A percentile compares a stretch with the other conserved stretches of the same genome.
Evolutionary conservation across 2,797 vertebrate species (phyloP).

Genomic region (Poecilia wingei): DNA sequence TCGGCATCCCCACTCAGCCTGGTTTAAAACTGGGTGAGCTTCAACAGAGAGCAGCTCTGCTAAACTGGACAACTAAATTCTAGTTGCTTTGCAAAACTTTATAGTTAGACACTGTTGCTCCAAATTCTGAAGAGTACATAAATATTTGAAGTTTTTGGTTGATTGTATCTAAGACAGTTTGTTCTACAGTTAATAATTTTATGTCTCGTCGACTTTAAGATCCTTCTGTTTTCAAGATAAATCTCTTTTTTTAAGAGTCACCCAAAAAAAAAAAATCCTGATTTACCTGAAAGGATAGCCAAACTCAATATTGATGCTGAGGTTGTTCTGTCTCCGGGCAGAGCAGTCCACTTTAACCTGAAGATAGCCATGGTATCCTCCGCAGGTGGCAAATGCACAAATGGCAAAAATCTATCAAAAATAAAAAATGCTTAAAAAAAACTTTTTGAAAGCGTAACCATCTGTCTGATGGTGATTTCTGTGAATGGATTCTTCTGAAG

Average conservation of each 20-base stretch:
- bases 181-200: neutral
- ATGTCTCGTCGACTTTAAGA: neutral
- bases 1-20: conserved; percentile 31
- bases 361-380: conserved; percentile 95
- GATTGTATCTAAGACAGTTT: neutral
- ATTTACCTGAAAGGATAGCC: conserved; percentile 96
- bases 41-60: conserved; percentile 14
- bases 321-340: conserved; percentile 91
- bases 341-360: conserved; percentile 96
- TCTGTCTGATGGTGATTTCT: neutral
- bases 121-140: neutral
- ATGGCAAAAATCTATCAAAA: conserved; percentile 95
- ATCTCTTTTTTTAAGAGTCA: neutral
- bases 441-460: neutral
- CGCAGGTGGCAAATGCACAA: conserved; percentile 99
- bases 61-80: conserved; percentile 17
- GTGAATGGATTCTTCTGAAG: neutral
- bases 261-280: neutral
- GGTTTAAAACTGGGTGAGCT: conserved; percentile 38
- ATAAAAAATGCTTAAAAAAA: conserved; percentile 24
- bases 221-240: neutral
- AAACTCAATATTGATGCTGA: conserved; percentile 89
- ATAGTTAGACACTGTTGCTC: neutral
- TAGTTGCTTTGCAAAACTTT: conserved; percentile 9
- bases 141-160: neutral